Conservation (phyloP, 2,888 invertebrate genomes). For the Dryobota labecula region DNA sequence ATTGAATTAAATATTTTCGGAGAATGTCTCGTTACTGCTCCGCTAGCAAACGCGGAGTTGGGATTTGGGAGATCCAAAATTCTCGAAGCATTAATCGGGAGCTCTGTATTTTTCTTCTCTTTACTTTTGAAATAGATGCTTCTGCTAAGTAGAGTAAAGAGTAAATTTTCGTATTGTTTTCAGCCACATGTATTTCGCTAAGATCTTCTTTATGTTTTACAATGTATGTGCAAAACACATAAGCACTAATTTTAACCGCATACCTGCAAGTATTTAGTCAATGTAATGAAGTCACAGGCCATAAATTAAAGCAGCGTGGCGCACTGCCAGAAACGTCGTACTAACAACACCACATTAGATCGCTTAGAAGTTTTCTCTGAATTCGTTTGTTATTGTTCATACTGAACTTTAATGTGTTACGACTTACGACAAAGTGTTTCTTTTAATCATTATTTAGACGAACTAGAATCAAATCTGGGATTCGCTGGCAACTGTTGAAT, state of each 20-base stretch:
- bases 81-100: neutral
- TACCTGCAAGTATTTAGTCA: conserved; percentile 55
- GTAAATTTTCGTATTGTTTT: neutral
- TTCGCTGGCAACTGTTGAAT: neutral
- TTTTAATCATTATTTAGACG: conserved; percentile 3
- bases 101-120: neutral
- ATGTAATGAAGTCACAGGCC: conserved; percentile 60
- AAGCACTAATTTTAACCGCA: conserved; percentile 60
- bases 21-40: neutral
- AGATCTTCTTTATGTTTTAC: conserved; percentile 22
- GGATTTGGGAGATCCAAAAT: neutral
- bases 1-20: neutral
- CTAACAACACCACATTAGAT: conserved; percentile 52
- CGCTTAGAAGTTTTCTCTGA: conserved; percentile 52
- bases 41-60: too few relatives aligned
- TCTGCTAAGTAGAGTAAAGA: too few relatives aligned
- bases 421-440: neutral
- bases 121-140: neutral
- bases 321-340: conserved; percentile 56
- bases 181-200: neutral
- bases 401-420: conserved; percentile 21
- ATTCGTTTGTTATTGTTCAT: conserved; percentile 38
- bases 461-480: conserved; percentile 7
- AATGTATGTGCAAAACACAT: conserved; percentile 23
- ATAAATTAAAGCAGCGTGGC: conserved; percentile 62